Conservation (phyloP, 1,140 invertebrate species). For the Stegodyphus dumicola region DNA sequence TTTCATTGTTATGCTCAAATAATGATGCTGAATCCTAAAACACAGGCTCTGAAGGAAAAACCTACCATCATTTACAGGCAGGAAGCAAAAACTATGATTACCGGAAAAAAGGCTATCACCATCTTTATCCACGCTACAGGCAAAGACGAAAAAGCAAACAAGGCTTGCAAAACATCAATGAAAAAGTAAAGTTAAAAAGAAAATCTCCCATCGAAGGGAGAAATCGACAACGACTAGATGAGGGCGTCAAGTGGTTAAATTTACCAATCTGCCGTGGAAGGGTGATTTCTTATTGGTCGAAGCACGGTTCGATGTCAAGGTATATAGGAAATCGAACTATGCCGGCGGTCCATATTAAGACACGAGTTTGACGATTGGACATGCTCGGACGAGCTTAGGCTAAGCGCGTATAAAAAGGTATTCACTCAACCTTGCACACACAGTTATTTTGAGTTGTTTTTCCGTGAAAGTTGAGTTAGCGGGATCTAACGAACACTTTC, state of each 20-base stretch:
- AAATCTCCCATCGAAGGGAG: not conserved
- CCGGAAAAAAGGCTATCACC: conserved; percentile 17
- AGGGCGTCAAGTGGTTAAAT: conserved; percentile 46
- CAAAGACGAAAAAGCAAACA: not conserved
- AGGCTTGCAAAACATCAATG: not conserved
- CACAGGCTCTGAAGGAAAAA: no score
- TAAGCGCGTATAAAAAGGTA: conserved; percentile 35
- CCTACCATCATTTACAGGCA: not conserved
- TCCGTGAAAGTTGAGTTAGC: conserved; percentile 1
- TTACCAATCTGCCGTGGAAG: conserved; percentile 12
- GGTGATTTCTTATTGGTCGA: conserved; percentile 24
- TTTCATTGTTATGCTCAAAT: no score
- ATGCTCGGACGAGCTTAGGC: conserved; percentile 18
- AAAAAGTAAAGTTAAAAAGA: no score
- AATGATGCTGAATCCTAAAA: no score
- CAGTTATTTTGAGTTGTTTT: conserved; percentile 45
- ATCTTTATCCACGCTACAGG: conserved; percentile 20
- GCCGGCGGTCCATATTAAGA: conserved; percentile 18
- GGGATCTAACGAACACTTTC: not conserved
- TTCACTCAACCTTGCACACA: conserved; percentile 40
- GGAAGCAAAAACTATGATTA: not conserved
- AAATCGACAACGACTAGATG: not conserved
- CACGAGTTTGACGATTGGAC: conserved; percentile 32
- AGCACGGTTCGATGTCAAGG: conserved; percentile 26
- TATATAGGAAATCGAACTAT: conserved; percentile 34